Evolutionary conservation across 2,113 vertebrate species (phyloP).

Genomic region (Indicator maculatus): DNA sequence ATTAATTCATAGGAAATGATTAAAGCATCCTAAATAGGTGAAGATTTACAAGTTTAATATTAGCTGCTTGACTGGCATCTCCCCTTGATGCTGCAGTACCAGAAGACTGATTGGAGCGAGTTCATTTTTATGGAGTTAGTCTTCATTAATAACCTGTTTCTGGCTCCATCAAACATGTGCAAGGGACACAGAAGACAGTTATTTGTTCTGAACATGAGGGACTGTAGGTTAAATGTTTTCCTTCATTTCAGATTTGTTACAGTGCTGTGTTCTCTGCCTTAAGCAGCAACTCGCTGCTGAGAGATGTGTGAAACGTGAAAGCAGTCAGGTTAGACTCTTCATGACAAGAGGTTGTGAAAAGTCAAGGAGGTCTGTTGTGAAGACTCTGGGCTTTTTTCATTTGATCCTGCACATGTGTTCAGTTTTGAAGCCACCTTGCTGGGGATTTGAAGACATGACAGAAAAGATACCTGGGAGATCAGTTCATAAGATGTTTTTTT

Average conservation of each 20-base stretch:
- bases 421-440: too few species aligned
- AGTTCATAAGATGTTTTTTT: not conserved
- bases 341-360: not conserved
- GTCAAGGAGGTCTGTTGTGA: not conserved
- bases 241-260: slow-evolving; percentile 14
- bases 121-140: slow-evolving; percentile 52
- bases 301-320: not conserved
- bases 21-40: slow-evolving; percentile 57
- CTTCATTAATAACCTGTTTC: slow-evolving; percentile 47
- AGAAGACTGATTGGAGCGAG: slow-evolving; percentile 17
- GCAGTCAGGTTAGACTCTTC: not conserved
- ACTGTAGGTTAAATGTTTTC: slow-evolving; percentile 14
- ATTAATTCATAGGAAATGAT: slow-evolving; percentile 61
- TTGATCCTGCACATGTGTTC: not conserved
- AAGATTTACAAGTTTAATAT: slow-evolving; percentile 65
- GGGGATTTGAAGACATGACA: not conserved
- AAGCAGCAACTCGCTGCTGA: not conserved
- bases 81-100: not conserved
- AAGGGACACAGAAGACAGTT: not conserved
- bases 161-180: not conserved
- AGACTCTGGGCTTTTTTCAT: not conserved
- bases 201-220: not conserved
- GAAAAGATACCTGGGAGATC: not conserved
- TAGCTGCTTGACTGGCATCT: slow-evolving; percentile 60
- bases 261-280: not conserved